A percentile compares a stretch with the other conserved stretches of the same genome.
These are phyloP conservation scores for Girardinichthys multiradiatus DNA, from an alignment of 2,113 vertebrate genomes.

Conservation along the genomic window DNA sequence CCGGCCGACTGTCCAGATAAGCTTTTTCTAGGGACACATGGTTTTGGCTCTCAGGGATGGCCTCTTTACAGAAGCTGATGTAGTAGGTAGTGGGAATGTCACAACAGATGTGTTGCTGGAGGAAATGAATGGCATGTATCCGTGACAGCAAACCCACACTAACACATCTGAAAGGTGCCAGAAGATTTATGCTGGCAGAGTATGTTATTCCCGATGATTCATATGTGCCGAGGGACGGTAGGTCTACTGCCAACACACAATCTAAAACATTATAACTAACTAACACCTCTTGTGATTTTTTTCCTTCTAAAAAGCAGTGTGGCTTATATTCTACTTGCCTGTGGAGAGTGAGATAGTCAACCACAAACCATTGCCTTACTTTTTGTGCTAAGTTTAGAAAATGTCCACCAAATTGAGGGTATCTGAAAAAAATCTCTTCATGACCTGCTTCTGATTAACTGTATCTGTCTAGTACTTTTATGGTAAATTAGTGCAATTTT, in stretches of 20 bases:
- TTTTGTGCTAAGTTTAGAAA: not conserved
- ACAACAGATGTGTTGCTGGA: constrained; percentile 5
- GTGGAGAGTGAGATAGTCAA: not conserved
- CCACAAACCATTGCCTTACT: too few relatives aligned
- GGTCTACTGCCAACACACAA: constrained; percentile 24
- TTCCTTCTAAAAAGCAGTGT: not conserved
- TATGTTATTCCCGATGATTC: constrained; percentile 49
- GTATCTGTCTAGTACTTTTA: not conserved
- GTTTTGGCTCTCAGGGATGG: not conserved
- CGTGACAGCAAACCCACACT: constrained; percentile 1
- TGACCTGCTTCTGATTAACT: not conserved
- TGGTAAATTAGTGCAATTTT: not conserved
- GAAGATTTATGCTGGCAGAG: constrained; percentile 47
- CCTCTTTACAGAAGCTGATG: not conserved
- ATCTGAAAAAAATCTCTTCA: not conserved
- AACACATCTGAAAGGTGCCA: constrained; percentile 19
- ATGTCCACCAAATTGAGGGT: not conserved
- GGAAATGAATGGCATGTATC: constrained; percentile 12
- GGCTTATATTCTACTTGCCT: not conserved
- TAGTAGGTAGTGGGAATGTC: not conserved
- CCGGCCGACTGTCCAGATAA: not conserved
- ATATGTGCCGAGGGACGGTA: constrained; percentile 25
- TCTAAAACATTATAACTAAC: constrained; percentile 31
- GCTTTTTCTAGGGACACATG: not conserved
- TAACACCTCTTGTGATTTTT: too few relatives aligned